Evolutionary conservation across 1,140 invertebrate genomes (phyloP).

Genomic region (Chironomus striatipennis): DNA sequence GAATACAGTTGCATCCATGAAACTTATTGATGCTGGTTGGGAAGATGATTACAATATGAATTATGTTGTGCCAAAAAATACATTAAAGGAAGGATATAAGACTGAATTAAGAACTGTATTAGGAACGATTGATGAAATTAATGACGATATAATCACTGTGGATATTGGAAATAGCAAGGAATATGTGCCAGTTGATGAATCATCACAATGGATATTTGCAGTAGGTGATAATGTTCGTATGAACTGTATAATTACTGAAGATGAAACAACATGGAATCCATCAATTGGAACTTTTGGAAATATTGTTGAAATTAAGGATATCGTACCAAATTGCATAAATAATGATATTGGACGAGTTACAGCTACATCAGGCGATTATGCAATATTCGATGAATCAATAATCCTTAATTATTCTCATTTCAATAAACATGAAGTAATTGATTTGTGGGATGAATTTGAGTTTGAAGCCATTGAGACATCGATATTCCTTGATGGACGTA

Average conservation of each 20-base stretch:
- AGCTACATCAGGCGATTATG: constrained; percentile 28
- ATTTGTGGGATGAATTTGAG: constrained; percentile 34
- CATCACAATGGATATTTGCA: background rate
- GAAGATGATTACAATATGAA: background rate
- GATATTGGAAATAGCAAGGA: background rate
- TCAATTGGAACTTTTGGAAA: constrained; percentile 32
- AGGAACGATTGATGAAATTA: background rate
- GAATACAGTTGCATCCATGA: background rate
- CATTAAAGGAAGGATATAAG: background rate
- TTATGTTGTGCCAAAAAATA: background rate
- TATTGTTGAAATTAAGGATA: constrained; percentile 28
- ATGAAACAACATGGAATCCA: constrained; percentile 32
- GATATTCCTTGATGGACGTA: background rate
- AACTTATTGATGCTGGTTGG: background rate
- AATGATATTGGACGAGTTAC: constrained; percentile 28
- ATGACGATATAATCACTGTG: background rate
- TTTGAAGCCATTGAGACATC: constrained; percentile 27
- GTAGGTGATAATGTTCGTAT: constrained; percentile 32
- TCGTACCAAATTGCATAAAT: constrained; percentile 30
- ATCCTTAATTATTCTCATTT: constrained; percentile 28
- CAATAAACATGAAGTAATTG: constrained; percentile 30
- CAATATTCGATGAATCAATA: constrained; percentile 29
- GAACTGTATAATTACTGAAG: constrained; percentile 32
- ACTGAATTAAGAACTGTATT: background rate
- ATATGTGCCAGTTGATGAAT: background rate